Percentiles rank a stretch among this genome's conserved stretches.
Evolutionary conservation across 2,797 vertebrate genomes (phyloP).

Genomic region (Enteromius unitaeniatus): DNA sequence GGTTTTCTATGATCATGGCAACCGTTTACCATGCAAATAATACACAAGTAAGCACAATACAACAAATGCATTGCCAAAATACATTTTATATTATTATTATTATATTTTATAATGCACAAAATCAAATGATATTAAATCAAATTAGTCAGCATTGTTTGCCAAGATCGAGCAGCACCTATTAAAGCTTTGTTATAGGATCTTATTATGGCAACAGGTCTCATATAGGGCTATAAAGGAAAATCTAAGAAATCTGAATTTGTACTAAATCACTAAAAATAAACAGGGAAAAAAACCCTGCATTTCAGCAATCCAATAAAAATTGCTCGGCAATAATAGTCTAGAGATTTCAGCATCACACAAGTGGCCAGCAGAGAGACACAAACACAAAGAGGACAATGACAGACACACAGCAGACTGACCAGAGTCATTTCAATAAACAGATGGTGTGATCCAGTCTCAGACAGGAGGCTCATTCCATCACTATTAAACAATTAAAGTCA

Average conservation of each 20-base stretch:
- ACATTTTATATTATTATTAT: neutral
- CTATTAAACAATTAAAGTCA: neutral
- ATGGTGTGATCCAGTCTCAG: neutral
- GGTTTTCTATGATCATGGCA: neutral
- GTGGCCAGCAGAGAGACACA: slow-evolving; percentile 23
- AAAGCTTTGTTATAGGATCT: neutral
- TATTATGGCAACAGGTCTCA: slow-evolving; percentile 3
- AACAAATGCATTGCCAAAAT: neutral
- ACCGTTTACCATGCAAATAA: neutral
- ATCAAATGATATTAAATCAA: neutral
- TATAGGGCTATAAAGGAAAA: neutral
- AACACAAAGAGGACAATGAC: slow-evolving; percentile 35
- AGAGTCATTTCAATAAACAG: slow-evolving; percentile 26
- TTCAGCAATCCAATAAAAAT: neutral
- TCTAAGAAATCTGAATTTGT: neutral
- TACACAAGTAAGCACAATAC: neutral
- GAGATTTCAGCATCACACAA: slow-evolving; percentile 16
- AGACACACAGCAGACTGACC: slow-evolving; percentile 2
- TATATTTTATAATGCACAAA: neutral
- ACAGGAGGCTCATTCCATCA: slow-evolving; percentile 23
- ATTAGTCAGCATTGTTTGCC: neutral
- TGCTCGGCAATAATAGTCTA: neutral
- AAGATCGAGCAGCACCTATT: neutral
- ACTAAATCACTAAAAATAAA: neutral
- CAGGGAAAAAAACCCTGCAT: neutral